phyloP scores from a whole-genome alignment of 1,140 invertebrate species.

The Trachelipus rathkii region DNA sequence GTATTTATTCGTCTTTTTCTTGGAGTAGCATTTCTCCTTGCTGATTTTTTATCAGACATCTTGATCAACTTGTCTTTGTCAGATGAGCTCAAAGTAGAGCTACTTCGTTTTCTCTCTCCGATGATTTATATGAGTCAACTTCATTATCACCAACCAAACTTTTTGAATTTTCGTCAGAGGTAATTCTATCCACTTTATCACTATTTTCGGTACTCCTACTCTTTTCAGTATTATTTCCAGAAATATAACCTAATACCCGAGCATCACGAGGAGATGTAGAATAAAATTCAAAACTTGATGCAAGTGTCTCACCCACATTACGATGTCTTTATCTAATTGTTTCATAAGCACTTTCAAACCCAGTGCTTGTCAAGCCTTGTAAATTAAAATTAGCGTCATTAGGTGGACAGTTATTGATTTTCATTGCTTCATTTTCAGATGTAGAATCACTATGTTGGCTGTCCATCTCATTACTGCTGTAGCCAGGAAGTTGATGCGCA shows the following conservation, averaged over 20 bases:
- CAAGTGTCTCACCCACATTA: constrained; percentile 35
- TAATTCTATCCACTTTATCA: not conserved
- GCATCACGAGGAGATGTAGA: constrained; percentile 36
- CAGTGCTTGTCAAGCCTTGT: constrained; percentile 30
- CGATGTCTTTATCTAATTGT: constrained; percentile 36
- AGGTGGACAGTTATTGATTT: not conserved
- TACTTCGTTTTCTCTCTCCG: not conserved
- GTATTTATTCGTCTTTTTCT: too few species aligned
- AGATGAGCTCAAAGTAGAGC: not conserved
- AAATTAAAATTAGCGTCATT: not conserved
- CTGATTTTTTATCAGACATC: too few species aligned
- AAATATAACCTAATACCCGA: constrained; percentile 22
- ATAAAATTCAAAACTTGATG: constrained; percentile 39
- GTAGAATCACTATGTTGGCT: not conserved
- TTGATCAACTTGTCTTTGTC: too few species aligned
- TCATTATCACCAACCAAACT: too few species aligned
- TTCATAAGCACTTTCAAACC: constrained; percentile 36
- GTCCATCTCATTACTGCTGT: not conserved
- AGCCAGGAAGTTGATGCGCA: not conserved
- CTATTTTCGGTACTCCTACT: not conserved
- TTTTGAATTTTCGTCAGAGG: not conserved
- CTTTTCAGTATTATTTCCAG: not conserved
- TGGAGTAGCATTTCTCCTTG: too few species aligned
- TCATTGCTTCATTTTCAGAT: not conserved
- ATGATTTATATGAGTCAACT: not conserved